Evolutionary conservation across 1,140 invertebrate species (phyloP).

Genomic region (Antheraea mylitta): DNA sequence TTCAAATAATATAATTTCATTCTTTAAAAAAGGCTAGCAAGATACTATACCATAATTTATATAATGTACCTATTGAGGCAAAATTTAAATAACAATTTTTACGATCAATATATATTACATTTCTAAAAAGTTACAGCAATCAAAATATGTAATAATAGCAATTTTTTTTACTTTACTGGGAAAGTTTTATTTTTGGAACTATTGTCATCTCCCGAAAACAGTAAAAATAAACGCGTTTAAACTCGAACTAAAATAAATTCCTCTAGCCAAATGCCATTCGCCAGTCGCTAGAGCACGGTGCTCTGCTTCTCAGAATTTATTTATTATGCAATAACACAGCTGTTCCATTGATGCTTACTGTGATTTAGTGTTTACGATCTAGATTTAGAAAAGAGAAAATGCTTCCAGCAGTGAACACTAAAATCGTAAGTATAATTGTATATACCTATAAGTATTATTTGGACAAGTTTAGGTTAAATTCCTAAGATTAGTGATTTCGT

Average conservation of each 20-base stretch:
- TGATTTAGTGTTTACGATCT: conserved; percentile 13
- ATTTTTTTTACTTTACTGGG: not conserved
- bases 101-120: no score
- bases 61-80: no score
- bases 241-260: conserved; percentile 22
- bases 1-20: no score
- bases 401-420: conserved; percentile 23
- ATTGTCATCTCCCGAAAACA: conserved; percentile 36
- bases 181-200: conserved; percentile 28
- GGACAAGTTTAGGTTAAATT: conserved; percentile 22
- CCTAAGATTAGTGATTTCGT: conserved; percentile 13
- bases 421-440: conserved; percentile 33
- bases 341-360: conserved; percentile 9
- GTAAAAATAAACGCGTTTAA: conserved; percentile 24
- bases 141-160: no score
- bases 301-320: conserved; percentile 2
- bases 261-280: conserved; percentile 20
- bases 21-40: no score
- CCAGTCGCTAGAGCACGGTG: conserved; percentile 15
- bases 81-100: no score
- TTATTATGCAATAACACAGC: conserved; percentile 25
- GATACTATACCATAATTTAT: no score
- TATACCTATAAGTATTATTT: not conserved
- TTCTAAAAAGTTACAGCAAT: no score
- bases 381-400: conserved; percentile 19